phyloP scores from a whole-genome alignment of 2,888 invertebrate species.

The Melinaea marsaeus region DNA sequence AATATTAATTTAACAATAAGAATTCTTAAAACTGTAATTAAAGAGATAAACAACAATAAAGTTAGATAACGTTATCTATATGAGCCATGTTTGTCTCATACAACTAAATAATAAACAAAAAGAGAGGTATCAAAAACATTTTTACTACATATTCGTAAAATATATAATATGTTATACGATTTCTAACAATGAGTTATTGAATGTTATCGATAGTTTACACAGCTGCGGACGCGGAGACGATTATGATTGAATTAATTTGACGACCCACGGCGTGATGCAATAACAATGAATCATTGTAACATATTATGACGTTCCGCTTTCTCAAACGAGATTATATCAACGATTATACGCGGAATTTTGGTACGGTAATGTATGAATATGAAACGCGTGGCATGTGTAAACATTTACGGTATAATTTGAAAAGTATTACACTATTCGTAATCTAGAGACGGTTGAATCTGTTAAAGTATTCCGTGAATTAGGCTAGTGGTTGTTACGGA shows the following conservation, averaged over 20 bases:
- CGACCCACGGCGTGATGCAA: constrained; percentile 42
- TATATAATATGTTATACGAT: constrained; percentile 37
- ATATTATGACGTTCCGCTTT: constrained; percentile 37
- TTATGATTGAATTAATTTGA: constrained; percentile 56
- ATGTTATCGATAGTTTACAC: constrained; percentile 61
- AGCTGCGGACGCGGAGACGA: constrained; percentile 50
- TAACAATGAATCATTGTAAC: constrained; percentile 46
- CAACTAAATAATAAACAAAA: no score
- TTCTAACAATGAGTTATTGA: constrained; percentile 58
- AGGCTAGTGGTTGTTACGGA: constrained; percentile 34
- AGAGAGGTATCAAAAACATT: no score
- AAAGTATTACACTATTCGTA: no score
- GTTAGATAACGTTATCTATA: background rate
- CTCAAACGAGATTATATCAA: constrained; percentile 25
- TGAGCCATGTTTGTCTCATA: no score
- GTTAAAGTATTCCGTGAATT: constrained; percentile 11
- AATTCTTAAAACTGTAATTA: constrained; percentile 1
- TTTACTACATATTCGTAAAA: no score
- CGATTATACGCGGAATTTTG: no score
- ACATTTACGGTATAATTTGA: background rate
- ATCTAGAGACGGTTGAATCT: background rate
- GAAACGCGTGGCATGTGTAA: background rate
- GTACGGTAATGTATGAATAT: background rate
- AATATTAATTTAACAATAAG: background rate
- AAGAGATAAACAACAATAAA: constrained; percentile 8